Conservation (phyloP, 2,113 vertebrate species). For the Cryptomyrus ogoouensis region DNA sequence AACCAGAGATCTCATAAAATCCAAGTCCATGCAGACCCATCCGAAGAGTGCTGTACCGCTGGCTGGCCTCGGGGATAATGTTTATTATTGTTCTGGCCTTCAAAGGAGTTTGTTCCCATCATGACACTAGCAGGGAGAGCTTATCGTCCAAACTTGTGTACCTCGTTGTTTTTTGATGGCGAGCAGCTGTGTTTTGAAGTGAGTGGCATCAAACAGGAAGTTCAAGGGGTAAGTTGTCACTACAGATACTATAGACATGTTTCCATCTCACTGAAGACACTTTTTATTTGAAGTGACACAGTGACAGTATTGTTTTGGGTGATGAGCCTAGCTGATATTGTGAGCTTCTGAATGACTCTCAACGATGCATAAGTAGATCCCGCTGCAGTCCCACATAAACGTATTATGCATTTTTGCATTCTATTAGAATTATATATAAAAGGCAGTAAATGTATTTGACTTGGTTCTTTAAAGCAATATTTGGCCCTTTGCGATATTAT, state of each 20-base stretch:
- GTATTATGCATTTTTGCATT: neutral
- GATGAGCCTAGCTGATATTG: neutral
- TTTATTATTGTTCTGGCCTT: constrained; percentile 48
- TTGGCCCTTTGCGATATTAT: neutral
- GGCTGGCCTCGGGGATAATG: constrained; percentile 34
- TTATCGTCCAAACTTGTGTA: constrained; percentile 26
- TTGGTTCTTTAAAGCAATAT: neutral
- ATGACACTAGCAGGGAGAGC: constrained; percentile 26
- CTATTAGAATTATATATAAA: neutral
- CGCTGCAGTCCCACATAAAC: neutral
- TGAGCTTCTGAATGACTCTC: neutral
- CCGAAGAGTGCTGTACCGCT: neutral
- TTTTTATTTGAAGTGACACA: neutral
- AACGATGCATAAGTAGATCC: neutral
- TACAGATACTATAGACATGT: neutral
- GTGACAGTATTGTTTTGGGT: neutral
- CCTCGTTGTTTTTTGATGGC: neutral
- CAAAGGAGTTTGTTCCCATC: constrained; percentile 43
- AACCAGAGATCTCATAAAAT: neutral
- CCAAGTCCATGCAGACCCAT: neutral
- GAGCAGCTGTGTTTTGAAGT: neutral
- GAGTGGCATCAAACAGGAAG: neutral
- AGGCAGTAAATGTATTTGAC: neutral
- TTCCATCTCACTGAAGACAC: neutral
- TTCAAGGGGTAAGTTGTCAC: neutral